These are phyloP conservation scores for Leptopterna dolabrata DNA, from an alignment of 2,888 invertebrate genomes.

Conservation along the genomic window DNA sequence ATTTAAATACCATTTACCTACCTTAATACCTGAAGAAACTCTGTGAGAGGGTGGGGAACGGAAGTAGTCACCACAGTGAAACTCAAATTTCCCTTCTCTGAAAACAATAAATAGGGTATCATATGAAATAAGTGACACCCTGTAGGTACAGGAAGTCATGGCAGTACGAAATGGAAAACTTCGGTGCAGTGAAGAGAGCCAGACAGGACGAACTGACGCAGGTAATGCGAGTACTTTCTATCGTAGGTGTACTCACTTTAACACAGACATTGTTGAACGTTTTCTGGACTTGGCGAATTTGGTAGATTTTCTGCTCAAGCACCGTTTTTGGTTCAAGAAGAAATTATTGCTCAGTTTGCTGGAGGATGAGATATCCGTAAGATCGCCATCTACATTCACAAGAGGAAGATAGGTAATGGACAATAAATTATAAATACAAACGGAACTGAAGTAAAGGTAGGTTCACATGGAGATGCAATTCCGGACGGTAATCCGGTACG, in stretches of 20 bases:
- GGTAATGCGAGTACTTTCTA: too few species aligned
- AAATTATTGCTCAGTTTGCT: not conserved
- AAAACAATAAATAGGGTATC: not conserved
- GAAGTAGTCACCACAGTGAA: not conserved
- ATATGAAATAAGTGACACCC: too few species aligned
- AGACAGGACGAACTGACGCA: too few species aligned
- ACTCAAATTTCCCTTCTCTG: constrained; percentile 1
- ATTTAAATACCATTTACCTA: not conserved
- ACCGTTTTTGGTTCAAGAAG: not conserved
- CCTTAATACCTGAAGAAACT: not conserved
- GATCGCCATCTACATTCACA: not conserved
- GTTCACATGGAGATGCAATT: too few species aligned
- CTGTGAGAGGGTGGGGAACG: not conserved
- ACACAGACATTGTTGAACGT: not conserved
- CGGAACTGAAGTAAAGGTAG: too few species aligned
- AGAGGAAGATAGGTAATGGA: not conserved
- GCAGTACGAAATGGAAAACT: not conserved
- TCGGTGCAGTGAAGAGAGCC: too few species aligned
- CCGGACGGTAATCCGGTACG: too few species aligned
- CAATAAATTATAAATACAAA: not conserved
- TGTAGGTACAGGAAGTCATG: not conserved
- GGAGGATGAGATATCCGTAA: not conserved
- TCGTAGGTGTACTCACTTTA: not conserved
- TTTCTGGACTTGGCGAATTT: constrained; percentile 1
- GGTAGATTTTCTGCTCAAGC: not conserved